phyloP scores from a whole-genome alignment of 30 jellyfish, hydroid and myxozoan genomes.

The Hydractinia echinata region DNA sequence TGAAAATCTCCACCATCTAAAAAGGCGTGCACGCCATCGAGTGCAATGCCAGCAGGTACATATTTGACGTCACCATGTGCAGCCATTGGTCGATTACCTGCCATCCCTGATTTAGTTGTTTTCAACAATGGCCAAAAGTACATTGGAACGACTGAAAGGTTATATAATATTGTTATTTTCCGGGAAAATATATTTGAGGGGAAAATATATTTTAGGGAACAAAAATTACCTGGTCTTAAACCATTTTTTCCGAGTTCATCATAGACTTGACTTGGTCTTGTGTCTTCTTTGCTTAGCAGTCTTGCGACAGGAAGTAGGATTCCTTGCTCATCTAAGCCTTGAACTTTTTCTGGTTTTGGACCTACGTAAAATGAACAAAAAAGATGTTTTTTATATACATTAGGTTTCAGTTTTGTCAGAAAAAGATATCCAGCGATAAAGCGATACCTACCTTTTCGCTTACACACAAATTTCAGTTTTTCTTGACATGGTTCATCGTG shows the following conservation, averaged over 20 bases:
- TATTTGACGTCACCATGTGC: constrained; percentile 62
- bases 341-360: constrained; percentile 82
- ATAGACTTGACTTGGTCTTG: constrained; percentile 60
- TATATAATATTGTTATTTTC: neutral
- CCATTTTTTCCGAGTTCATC: constrained; percentile 44
- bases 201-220: neutral
- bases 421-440: neutral
- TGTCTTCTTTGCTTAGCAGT: constrained; percentile 55
- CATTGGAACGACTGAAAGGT: constrained; percentile 60
- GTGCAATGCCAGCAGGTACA: constrained; percentile 72
- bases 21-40: constrained; percentile 64
- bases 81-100: constrained; percentile 83
- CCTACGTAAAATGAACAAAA: constrained; percentile 34
- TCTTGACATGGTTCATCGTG: constrained; percentile 93
- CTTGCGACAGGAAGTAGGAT: constrained; percentile 80
- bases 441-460: constrained; percentile 43
- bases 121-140: constrained; percentile 90
- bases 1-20: constrained; percentile 97
- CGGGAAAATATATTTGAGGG: neutral
- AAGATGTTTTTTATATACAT: neutral
- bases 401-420: too few species aligned
- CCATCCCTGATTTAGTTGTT: constrained; percentile 68
- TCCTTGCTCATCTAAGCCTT: constrained; percentile 80
- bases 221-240: constrained; percentile 42
- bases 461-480: constrained; percentile 71